phyloP scores from a whole-genome alignment of 2,797 vertebrate species.

The Sebastolobus altivelis region DNA sequence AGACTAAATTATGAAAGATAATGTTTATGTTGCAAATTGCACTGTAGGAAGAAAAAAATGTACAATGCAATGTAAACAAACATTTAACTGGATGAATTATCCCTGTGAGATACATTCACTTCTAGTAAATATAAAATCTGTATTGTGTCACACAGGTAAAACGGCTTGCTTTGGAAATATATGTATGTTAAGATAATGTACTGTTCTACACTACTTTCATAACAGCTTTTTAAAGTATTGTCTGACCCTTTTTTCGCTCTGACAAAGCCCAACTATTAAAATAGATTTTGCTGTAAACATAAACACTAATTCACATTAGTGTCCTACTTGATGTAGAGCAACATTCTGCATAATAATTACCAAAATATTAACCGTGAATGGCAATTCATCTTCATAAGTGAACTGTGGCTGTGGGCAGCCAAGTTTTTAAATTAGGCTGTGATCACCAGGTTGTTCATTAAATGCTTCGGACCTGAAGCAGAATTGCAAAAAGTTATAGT shows the following conservation, averaged over 20 bases:
- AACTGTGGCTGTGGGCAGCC: not conserved
- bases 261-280: not conserved
- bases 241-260: not conserved
- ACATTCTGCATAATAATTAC: not conserved
- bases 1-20: not conserved
- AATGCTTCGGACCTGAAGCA: not conserved
- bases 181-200: not conserved
- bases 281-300: not conserved
- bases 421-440: not conserved
- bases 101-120: not conserved
- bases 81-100: not conserved
- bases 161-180: not conserved
- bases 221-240: not conserved
- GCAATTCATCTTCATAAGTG: conserved; percentile 1
- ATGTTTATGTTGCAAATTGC: not conserved
- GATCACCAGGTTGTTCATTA: conserved; percentile 6
- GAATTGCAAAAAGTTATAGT: not conserved
- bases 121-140: not conserved
- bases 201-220: not conserved
- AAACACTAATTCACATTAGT: not conserved
- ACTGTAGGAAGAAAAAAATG: not conserved
- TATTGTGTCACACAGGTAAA: not conserved
- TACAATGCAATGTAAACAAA: not conserved
- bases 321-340: not conserved
- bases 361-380: not conserved